These are phyloP conservation scores for Tyria jacobaeae DNA, from an alignment of 2,888 invertebrate genomes.

Conservation along the genomic window DNA sequence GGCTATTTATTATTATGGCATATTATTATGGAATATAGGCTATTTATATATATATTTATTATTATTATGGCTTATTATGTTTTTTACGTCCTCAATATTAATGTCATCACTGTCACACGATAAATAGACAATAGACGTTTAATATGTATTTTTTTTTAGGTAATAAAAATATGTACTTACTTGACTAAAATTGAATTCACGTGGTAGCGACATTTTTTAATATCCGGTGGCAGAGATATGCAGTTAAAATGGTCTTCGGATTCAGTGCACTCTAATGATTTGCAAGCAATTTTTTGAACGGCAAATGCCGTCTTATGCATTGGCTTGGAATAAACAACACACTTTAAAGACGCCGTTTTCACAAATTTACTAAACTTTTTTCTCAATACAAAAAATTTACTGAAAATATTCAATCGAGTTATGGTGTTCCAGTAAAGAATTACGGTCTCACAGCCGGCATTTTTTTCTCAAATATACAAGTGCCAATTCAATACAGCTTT, in stretches of 20 bases:
- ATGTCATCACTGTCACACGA: no score
- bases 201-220: conserved; percentile 87
- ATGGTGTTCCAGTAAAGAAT: conserved; percentile 17
- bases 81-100: no score
- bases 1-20: no score
- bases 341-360: conserved; percentile 71
- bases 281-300: conserved; percentile 60
- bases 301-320: conserved; percentile 76
- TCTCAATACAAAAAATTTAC: conserved; percentile 40
- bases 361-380: conserved; percentile 56
- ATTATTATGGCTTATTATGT: no score
- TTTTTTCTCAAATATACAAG: conserved; percentile 19
- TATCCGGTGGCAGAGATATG: conserved; percentile 75
- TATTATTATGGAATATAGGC: no score
- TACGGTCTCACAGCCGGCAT: conserved; percentile 40
- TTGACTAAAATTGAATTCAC: conserved; percentile 88
- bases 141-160: background rate
- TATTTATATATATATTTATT: background rate
- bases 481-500: conserved; percentile 5
- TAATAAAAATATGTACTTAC: conserved; percentile 60
- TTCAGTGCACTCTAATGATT: conserved; percentile 73
- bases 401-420: background rate
- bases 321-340: conserved; percentile 64
- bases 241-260: conserved; percentile 76
- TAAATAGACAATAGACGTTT: no score